Evolutionary conservation across 1,140 invertebrate species (phyloP).

Genomic region (Sitobion miscanthi): DNA sequence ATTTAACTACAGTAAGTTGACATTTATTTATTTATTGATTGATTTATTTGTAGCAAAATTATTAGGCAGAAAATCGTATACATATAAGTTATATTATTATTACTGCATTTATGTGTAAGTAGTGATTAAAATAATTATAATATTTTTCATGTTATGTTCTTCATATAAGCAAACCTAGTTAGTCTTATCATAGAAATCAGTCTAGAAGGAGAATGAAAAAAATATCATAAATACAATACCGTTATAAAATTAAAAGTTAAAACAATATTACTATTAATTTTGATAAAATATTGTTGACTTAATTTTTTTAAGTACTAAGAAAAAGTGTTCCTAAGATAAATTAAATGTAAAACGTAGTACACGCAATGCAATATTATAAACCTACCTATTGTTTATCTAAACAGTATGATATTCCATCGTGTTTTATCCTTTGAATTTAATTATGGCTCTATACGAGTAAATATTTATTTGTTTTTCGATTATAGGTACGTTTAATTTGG

Average conservation of each 20-base stretch:
- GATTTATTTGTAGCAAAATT: too few relatives aligned
- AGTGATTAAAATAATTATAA: not conserved
- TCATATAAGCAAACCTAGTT: not conserved
- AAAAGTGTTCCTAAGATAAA: not conserved
- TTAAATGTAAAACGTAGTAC: not conserved
- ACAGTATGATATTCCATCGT: not conserved
- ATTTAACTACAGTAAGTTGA: too few relatives aligned
- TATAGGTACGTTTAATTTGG: not conserved
- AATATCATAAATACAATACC: not conserved
- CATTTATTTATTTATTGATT: too few relatives aligned
- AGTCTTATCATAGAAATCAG: not conserved
- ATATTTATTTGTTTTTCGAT: constrained; percentile 14
- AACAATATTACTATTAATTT: not conserved
- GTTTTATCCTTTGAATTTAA: constrained; percentile 2
- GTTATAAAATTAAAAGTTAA: too few relatives aligned
- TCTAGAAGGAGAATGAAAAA: not conserved
- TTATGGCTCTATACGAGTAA: constrained; percentile 14
- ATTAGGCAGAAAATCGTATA: not conserved
- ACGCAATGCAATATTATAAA: not conserved
- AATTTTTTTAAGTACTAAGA: not conserved
- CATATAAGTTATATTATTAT: not conserved
- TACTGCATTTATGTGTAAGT: not conserved
- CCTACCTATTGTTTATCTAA: not conserved
- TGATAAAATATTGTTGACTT: not conserved
- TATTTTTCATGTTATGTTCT: not conserved